phyloP scores from a whole-genome alignment of 2,113 vertebrate genomes.

The Alouatta palliata region DNA sequence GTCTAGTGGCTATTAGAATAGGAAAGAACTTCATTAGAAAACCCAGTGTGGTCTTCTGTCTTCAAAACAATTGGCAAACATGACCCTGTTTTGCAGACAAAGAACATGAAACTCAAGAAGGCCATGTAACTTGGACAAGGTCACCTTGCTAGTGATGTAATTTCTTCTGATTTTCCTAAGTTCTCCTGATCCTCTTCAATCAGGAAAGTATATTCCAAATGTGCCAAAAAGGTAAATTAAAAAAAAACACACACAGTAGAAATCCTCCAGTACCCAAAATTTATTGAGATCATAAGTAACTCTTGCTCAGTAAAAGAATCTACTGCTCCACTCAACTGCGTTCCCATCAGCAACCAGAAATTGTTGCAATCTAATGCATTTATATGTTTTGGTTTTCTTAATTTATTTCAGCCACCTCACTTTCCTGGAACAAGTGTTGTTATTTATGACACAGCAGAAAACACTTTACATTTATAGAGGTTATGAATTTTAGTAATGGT shows the following conservation, averaged over 20 bases:
- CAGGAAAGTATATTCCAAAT: conserved; percentile 61
- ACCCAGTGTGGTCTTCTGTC: background rate
- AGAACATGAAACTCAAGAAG: background rate
- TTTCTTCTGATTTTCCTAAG: conserved; percentile 58
- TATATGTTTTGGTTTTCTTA: conserved; percentile 85
- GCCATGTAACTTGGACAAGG: background rate
- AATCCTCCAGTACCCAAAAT: conserved; percentile 75
- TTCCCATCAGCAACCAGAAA: conserved; percentile 81
- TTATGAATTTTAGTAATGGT: conserved; percentile 88
- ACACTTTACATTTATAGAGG: conserved; percentile 88
- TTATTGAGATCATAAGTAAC: conserved; percentile 82
- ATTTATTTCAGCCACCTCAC: conserved; percentile 87
- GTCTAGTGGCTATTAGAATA: background rate
- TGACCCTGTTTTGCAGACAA: background rate
- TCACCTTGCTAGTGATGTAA: background rate
- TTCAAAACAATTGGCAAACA: background rate
- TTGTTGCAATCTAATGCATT: conserved; percentile 84
- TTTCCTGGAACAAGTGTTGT: conserved; percentile 84
- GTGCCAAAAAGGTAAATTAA: conserved; percentile 58
- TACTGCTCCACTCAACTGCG: conserved; percentile 73
- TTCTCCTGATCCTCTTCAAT: conserved; percentile 40
- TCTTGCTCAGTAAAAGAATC: conserved; percentile 71
- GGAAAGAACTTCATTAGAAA: background rate
- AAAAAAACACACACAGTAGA: conserved; percentile 9
- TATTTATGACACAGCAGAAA: conserved; percentile 86